Base-by-base conservation (phyloP, 1,140 invertebrate genomes). In the Laupala kohalensis region DNA sequence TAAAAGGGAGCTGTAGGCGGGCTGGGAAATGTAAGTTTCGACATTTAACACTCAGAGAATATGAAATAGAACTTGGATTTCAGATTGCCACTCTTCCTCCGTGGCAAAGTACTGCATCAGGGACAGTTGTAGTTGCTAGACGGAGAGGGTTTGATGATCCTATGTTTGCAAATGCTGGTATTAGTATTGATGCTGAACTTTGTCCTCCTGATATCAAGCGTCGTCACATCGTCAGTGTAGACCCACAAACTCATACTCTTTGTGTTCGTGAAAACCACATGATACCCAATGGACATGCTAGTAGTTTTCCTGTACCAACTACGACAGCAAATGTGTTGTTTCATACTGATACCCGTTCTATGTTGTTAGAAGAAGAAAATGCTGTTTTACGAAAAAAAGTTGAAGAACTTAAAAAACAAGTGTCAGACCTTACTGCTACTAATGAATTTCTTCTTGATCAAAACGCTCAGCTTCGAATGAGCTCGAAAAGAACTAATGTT, bases 361-460 rank as follows among this genome's bases (percentile, higher is more conserved):
- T 72, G 28, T 24, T 68, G 19, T 5, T 72, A 9, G 71, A 72
- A 24, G 90, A 92, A 75, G 90, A 92, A 78, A 92, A 92, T 80
- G 82, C 81, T 62, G 81, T 91, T 72, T 78, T 93, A 53, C 83
- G 88, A 74, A 86, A 89, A 73, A 88, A 89, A 78, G 85, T 92
- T 69, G 88, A 90, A 64, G 89, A 91, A 75, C 78, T 92, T 67
- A 90, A 90, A 78, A 89, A 89, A 75, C 86, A 88, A 77, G 86
- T 86, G 72, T 75, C 84, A 29, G 89, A 91, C 77, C 78, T 92
- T 66, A 88, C 87, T n/a, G 89, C 90, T 6, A 90, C 91, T 3
- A 93, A 92, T 79, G 90, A 92, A 78, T 92, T 92, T 78, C 82
- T 93, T 0, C 77, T 93, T 67, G 90, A 92, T 75, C 91, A 93